A percentile compares a stretch with the other conserved stretches of the same genome.
phyloP scores from a whole-genome alignment of 2,888 invertebrate genomes.

The Cancer borealis region DNA sequence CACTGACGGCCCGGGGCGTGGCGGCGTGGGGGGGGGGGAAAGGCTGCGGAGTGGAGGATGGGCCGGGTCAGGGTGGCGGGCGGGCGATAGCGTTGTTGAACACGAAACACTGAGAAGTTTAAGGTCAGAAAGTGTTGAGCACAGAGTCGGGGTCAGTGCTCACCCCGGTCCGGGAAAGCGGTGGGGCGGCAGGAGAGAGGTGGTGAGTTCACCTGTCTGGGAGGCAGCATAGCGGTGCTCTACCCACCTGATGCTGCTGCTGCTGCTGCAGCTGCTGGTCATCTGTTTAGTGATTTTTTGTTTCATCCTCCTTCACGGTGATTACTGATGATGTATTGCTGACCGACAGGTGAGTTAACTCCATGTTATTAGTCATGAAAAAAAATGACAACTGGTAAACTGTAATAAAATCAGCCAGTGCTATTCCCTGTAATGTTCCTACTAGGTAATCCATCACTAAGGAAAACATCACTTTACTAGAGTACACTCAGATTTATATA shows the following conservation, averaged over 20 bases:
- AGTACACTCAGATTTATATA: slow-evolving; percentile 44
- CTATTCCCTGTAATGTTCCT: slow-evolving; percentile 50
- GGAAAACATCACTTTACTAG: slow-evolving; percentile 25
- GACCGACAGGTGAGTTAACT: slow-evolving; percentile 42
- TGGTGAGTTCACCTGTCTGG: slow-evolving; percentile 47
- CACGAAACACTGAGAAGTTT: slow-evolving; percentile 56
- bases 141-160: slow-evolving; percentile 61
- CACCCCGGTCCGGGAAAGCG: slow-evolving; percentile 26
- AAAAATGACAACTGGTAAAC: slow-evolving; percentile 11
- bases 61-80: not conserved
- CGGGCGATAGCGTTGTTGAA: slow-evolving; percentile 47
- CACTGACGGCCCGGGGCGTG: slow-evolving; percentile 18
- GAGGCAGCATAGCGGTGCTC: slow-evolving; percentile 25
- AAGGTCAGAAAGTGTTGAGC: slow-evolving; percentile 53
- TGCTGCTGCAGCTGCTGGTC: slow-evolving; percentile 16
- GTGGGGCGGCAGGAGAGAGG: slow-evolving; percentile 44
- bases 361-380: slow-evolving; percentile 28
- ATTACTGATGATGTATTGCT: not conserved
- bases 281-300: not conserved
- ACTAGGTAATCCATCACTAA: slow-evolving; percentile 38
- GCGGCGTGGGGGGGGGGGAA: not conserved
- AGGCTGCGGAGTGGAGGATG: not conserved
- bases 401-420: slow-evolving; percentile 54
- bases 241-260: not conserved
- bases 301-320: not conserved